A percentile compares a stretch with the other conserved stretches of the same genome.
Conservation (phyloP, 2,888 invertebrate species). For the Aricia artaxerxes region DNA sequence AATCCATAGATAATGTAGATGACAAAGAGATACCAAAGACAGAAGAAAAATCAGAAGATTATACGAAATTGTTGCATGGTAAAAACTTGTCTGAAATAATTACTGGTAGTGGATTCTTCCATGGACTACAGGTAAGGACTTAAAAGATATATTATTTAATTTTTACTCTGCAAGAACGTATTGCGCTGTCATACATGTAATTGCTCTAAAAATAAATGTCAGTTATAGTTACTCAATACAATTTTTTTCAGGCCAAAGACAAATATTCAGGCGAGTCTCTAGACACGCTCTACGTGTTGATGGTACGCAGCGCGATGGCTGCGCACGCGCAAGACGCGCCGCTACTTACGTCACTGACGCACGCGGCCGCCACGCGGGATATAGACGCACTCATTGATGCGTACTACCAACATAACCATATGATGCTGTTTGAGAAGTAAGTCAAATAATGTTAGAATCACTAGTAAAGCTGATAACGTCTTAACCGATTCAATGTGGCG, state of each 20-base stretch:
- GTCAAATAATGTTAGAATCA: no score
- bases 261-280: conserved; percentile 21
- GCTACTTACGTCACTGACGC: conserved; percentile 26
- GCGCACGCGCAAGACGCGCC: conserved; percentile 37
- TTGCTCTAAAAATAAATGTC: no score
- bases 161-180: no score
- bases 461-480: no score
- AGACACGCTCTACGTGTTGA: conserved; percentile 42
- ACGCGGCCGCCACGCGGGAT: conserved; percentile 17
- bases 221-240: no score
- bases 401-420: conserved; percentile 57
- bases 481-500: no score
- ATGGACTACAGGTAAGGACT: conserved; percentile 53
- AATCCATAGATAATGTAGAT: neutral
- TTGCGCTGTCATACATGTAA: no score
- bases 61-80: neutral
- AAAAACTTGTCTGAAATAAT: conserved; percentile 44
- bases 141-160: neutral
- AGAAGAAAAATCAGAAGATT: conserved; percentile 8
- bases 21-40: neutral
- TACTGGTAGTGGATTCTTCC: conserved; percentile 55
- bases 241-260: conserved; percentile 2
- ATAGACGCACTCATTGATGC: conserved; percentile 54
- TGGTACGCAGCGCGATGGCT: conserved; percentile 47
- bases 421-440: conserved; percentile 70